Percentiles rank a stretch among this genome's conserved stretches.
Conservation (phyloP, 2,797 vertebrate genomes). For the Taenioides sp. region DNA sequence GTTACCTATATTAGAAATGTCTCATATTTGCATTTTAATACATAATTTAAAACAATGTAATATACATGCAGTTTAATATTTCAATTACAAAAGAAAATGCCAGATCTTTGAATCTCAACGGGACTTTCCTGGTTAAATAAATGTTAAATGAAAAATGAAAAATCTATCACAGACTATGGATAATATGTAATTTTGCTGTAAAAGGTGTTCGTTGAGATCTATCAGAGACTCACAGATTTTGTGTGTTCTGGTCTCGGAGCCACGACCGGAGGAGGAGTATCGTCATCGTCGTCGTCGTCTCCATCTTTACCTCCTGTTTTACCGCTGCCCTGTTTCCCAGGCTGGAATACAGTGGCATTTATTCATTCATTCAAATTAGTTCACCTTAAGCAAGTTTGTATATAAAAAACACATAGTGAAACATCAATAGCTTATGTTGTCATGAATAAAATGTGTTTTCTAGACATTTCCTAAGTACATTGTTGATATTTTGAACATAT, state of each 20-base stretch:
- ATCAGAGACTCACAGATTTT: conserved; percentile 86
- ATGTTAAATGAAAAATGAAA: no score
- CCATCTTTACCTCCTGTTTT: conserved; percentile 73
- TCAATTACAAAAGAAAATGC: no score
- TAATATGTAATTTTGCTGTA: not conserved
- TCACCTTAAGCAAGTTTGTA: no score
- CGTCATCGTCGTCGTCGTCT: conserved; percentile 90
- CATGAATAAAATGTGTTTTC: not conserved
- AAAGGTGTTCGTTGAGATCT: not conserved
- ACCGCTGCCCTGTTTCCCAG: conserved; percentile 83
- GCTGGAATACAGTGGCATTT: conserved; percentile 58
- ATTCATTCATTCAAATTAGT: not conserved
- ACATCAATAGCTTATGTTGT: not conserved
- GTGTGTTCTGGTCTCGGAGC: conserved; percentile 95
- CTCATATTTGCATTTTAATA: no score
- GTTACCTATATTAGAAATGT: no score
- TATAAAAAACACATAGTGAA: not conserved
- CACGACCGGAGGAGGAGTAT: conserved; percentile 88
- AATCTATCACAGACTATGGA: not conserved
- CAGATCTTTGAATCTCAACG: no score
- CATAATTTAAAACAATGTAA: no score
- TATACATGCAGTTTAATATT: no score
- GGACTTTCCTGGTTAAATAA: no score
- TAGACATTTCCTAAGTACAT: not conserved
- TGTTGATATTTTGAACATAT: no score